Conservation (phyloP, 1,140 invertebrate genomes). For the Scaptomyza hsui region DNA sequence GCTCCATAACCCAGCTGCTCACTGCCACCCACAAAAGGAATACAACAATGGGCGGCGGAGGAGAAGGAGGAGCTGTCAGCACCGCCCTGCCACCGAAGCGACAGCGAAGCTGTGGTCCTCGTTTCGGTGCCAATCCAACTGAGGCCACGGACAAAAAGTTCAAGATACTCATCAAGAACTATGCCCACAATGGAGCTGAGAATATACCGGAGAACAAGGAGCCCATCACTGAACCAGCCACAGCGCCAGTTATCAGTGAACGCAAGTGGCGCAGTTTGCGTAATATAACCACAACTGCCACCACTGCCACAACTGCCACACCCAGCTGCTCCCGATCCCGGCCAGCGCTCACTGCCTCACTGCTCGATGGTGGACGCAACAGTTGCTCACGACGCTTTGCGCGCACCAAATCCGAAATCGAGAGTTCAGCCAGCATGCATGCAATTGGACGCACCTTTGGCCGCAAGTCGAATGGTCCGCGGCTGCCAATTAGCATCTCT, state of each 20-base stretch:
- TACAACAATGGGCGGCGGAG: constrained; percentile 3
- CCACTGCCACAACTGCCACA: background rate
- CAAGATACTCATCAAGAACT: constrained; percentile 76
- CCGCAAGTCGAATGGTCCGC: constrained; percentile 53
- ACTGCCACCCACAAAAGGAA: constrained; percentile 64
- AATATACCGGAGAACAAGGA: constrained; percentile 41
- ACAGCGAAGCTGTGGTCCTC: constrained; percentile 75
- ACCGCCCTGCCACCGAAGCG: constrained; percentile 65
- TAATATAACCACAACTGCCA: constrained; percentile 54
- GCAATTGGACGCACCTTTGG: constrained; percentile 68
- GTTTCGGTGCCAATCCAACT: constrained; percentile 45
- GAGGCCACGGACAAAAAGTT: constrained; percentile 69
- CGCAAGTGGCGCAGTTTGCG: constrained; percentile 69
- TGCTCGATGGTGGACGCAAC: background rate
- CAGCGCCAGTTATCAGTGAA: constrained; percentile 51
- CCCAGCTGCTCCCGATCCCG: constrained; percentile 20
- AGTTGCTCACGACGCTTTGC: constrained; percentile 48
- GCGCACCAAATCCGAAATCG: constrained; percentile 68
- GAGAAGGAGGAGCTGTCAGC: constrained; percentile 5
- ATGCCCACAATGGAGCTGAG: constrained; percentile 27
- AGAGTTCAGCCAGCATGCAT: constrained; percentile 59
- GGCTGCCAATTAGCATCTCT: constrained; percentile 61
- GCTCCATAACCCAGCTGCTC: constrained; percentile 67
- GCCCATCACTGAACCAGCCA: constrained; percentile 21
- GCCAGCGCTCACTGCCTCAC: background rate